These are phyloP conservation scores for Parotia lawesii DNA, from an alignment of 2,113 vertebrate species.

Conservation along the genomic window DNA sequence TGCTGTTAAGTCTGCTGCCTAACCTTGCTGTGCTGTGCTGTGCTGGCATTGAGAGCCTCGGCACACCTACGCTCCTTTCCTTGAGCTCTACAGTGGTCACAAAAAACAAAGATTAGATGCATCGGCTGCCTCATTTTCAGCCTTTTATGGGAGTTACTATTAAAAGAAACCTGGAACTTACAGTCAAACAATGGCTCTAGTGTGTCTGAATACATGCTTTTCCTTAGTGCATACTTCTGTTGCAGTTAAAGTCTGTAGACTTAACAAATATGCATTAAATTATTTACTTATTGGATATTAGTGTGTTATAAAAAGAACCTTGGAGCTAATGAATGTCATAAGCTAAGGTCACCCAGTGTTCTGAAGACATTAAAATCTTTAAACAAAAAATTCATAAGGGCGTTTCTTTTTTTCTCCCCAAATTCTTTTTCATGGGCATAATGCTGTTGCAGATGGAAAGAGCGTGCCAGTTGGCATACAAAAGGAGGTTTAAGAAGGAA, in stretches of 20 bases:
- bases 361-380: neutral
- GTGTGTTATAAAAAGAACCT: neutral
- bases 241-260: neutral
- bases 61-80: neutral
- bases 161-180: constrained; percentile 35
- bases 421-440: neutral
- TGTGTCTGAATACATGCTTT: constrained; percentile 13
- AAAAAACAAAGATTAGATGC: neutral
- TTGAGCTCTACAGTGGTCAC: neutral
- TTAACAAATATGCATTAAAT: neutral
- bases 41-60: neutral
- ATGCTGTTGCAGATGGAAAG: neutral
- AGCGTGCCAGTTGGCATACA: neutral
- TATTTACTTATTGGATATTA: constrained; percentile 10
- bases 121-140: neutral
- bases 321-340: neutral
- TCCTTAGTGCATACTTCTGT: neutral
- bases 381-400: neutral
- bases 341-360: neutral
- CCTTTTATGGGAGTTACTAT: constrained; percentile 43
- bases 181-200: constrained; percentile 28
- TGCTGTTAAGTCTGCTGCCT: neutral
- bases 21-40: neutral
- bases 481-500: constrained; percentile 11
- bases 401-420: fast-evolving